Evolutionary conservation across 2,888 invertebrate genomes (phyloP).

Genomic region (Cryptus viduatorius): DNA sequence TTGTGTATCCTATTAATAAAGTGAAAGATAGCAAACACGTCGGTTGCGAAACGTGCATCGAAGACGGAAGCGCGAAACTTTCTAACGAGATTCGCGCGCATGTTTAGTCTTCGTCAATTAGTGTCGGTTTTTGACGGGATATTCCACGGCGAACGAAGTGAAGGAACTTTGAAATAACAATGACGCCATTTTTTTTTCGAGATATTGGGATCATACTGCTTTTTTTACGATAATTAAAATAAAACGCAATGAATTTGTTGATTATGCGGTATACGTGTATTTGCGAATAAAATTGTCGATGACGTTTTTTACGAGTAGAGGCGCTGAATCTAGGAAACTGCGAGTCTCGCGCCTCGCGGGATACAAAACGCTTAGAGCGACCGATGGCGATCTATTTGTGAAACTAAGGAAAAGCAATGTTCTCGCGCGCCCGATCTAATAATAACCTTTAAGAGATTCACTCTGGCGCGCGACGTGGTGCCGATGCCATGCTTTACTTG

Average conservation of each 20-base stretch:
- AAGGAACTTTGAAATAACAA: background rate
- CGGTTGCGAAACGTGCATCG: constrained; percentile 11
- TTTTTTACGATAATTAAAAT: too few species aligned
- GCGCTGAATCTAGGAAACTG: background rate
- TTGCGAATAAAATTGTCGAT: constrained; percentile 3
- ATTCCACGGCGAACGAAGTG: background rate
- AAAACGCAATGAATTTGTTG: too few species aligned
- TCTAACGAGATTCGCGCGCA: background rate
- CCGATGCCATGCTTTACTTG: constrained; percentile 61
- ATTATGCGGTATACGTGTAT: background rate
- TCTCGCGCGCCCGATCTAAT: constrained; percentile 59
- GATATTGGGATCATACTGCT: background rate
- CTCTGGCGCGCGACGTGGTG: constrained; percentile 54
- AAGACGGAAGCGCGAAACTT: constrained; percentile 14
- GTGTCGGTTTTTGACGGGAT: background rate
- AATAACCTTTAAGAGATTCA: constrained; percentile 67
- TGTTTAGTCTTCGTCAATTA: background rate
- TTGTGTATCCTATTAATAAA: constrained; percentile 47
- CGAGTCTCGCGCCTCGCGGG: background rate
- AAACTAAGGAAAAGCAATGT: constrained; percentile 73
- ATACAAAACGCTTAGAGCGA: constrained; percentile 33
- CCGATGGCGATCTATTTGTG: constrained; percentile 72
- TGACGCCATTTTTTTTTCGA: background rate
- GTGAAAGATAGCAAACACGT: constrained; percentile 36
- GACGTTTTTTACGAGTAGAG: background rate